These are phyloP conservation scores for Neolamprologus cancellatus DNA, from an alignment of 2,113 vertebrate species.

Conservation along the genomic window DNA sequence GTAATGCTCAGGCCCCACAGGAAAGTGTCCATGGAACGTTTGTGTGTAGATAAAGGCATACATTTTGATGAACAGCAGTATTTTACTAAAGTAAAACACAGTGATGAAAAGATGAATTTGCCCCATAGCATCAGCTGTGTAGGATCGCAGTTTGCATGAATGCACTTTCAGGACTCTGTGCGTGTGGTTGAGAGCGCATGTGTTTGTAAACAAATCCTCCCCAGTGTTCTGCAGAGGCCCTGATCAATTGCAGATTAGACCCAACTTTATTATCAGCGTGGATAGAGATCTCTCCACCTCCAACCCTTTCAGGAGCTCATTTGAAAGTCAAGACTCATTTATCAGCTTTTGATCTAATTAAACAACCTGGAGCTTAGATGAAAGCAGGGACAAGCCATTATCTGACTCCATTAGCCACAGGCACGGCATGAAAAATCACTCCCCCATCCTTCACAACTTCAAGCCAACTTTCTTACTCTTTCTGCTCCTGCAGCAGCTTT, in stretches of 20 bases:
- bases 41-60: neutral
- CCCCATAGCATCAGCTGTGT: neutral
- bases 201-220: neutral
- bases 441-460: slow-evolving; percentile 11
- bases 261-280: slow-evolving; percentile 3
- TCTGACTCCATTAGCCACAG: slow-evolving; percentile 34
- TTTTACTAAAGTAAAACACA: neutral
- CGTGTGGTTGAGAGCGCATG: neutral
- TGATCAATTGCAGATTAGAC: neutral
- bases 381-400: slow-evolving; percentile 34
- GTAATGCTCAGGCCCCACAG: slow-evolving; percentile 5
- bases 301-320: slow-evolving; percentile 36
- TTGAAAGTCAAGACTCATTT: slow-evolving; percentile 50
- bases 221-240: neutral
- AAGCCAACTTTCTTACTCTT: neutral
- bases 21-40: neutral
- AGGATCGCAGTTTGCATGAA: neutral
- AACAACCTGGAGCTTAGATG: slow-evolving; percentile 39
- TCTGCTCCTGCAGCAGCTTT: neutral
- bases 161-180: neutral
- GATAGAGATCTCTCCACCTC: slow-evolving; percentile 38
- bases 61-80: neutral
- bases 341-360: slow-evolving; percentile 62
- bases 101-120: neutral
- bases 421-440: neutral